Conservation (phyloP, 2,888 invertebrate species). For the Pelosia muscerda region DNA sequence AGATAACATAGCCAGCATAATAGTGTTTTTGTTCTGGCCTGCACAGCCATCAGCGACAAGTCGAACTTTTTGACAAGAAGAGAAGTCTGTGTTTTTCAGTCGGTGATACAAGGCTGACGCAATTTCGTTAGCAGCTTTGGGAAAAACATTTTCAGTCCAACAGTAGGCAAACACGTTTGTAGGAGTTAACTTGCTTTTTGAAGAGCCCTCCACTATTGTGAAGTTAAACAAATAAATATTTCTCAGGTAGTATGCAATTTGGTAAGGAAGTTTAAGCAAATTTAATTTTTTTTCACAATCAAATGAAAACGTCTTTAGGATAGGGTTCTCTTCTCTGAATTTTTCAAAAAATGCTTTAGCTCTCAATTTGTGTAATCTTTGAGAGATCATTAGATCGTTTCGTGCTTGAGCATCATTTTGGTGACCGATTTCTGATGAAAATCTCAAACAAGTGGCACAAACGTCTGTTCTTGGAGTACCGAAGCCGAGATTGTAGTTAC, state of each 20-base stretch:
- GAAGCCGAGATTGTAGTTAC: slow-evolving; percentile 18
- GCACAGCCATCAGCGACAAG: slow-evolving; percentile 19
- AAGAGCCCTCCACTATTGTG: slow-evolving; percentile 10
- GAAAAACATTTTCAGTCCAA: slow-evolving; percentile 15
- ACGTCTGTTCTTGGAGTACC: slow-evolving; percentile 21
- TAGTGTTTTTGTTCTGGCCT: slow-evolving; percentile 19
- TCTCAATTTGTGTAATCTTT: neutral
- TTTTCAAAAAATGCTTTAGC: no score
- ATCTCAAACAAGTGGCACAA: slow-evolving; percentile 22
- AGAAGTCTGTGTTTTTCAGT: slow-evolving; percentile 4
- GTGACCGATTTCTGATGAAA: slow-evolving; percentile 12
- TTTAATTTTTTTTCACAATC: slow-evolving; percentile 22
- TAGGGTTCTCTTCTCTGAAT: neutral
- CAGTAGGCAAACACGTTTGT: slow-evolving; percentile 12
- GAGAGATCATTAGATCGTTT: neutral
- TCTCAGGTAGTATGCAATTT: slow-evolving; percentile 13
- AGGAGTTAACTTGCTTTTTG: slow-evolving; percentile 12
- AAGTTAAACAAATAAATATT: slow-evolving; percentile 2
- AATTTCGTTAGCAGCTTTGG: slow-evolving; percentile 25
- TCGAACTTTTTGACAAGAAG: neutral
- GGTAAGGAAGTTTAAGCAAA: slow-evolving; percentile 14
- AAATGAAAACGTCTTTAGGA: slow-evolving; percentile 18
- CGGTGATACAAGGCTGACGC: slow-evolving; percentile 20
- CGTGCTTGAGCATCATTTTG: slow-evolving; percentile 7
- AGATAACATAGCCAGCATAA: slow-evolving; percentile 16